Conservation (phyloP, 2,797 vertebrate genomes). For the Manis crassicaudata region DNA sequence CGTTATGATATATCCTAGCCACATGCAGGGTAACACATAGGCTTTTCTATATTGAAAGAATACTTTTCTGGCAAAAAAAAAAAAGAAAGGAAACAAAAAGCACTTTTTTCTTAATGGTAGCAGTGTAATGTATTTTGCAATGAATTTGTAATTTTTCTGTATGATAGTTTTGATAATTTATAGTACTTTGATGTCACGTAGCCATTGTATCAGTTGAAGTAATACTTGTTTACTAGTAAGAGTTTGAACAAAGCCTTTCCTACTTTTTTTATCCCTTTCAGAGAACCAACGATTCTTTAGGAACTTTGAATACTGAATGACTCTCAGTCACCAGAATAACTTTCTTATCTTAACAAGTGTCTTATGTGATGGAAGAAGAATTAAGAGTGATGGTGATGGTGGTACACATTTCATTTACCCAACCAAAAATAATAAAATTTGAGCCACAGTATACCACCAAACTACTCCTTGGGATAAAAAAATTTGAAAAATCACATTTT, state of each 20-base stretch:
- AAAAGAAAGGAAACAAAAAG: slow-evolving; percentile 83
- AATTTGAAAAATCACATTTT: slow-evolving; percentile 43
- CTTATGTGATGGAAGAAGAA: slow-evolving; percentile 62
- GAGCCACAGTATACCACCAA: slow-evolving; percentile 57
- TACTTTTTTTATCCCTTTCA: slow-evolving; percentile 96
- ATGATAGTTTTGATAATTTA: slow-evolving; percentile 98
- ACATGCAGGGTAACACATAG: slow-evolving; percentile 81
- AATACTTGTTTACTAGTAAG: slow-evolving; percentile 91
- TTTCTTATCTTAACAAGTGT: slow-evolving; percentile 62
- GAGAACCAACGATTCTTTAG: slow-evolving; percentile 77
- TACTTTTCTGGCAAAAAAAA: slow-evolving; percentile 86
- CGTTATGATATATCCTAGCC: slow-evolving; percentile 80
- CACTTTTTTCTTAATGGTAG: slow-evolving; percentile 91
- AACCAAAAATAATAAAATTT: slow-evolving; percentile 62
- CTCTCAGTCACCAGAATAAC: slow-evolving; percentile 71
- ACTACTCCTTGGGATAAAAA: slow-evolving; percentile 56
- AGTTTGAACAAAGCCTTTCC: slow-evolving; percentile 95
- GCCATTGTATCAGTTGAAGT: slow-evolving; percentile 96
- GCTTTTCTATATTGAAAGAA: slow-evolving; percentile 87
- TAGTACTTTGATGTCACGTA: slow-evolving; percentile 98
- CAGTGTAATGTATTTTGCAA: slow-evolving; percentile 98
- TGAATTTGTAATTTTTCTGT: slow-evolving; percentile 96
- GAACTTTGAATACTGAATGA: slow-evolving; percentile 78
- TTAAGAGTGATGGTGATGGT: background rate
- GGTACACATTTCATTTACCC: slow-evolving; percentile 34